These are phyloP conservation scores for Argyresthia albistria DNA, from an alignment of 2,888 invertebrate species.

Conservation along the genomic window DNA sequence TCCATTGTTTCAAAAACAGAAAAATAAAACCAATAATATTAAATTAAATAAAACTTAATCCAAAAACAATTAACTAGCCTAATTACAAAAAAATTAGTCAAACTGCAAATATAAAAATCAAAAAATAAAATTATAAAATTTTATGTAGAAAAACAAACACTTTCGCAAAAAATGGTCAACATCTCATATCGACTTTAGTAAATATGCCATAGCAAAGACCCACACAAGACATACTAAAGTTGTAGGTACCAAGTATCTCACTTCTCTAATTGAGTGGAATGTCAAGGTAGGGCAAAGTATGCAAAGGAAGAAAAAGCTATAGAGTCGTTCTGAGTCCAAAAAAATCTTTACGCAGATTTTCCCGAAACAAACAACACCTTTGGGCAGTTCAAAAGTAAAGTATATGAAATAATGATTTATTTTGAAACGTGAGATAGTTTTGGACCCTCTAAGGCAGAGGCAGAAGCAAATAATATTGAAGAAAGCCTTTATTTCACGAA, in stretches of 20 bases:
- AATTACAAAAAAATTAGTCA: not conserved
- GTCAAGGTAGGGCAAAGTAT: constrained; percentile 64
- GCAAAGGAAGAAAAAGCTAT: constrained; percentile 60
- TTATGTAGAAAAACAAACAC: too few species aligned
- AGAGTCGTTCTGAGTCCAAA: constrained; percentile 49
- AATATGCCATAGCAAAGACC: constrained; percentile 35
- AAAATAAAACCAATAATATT: not conserved
- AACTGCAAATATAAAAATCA: too few species aligned
- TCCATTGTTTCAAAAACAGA: not conserved
- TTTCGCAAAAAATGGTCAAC: constrained; percentile 18
- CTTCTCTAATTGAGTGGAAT: constrained; percentile 52
- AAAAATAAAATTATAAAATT: too few species aligned
- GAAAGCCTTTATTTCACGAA: not conserved
- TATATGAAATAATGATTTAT: constrained; percentile 36
- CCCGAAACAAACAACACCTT: constrained; percentile 53
- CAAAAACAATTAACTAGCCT: not conserved
- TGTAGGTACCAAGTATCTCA: constrained; percentile 43
- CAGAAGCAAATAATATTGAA: too few species aligned
- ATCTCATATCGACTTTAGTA: constrained; percentile 27
- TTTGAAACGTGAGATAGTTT: constrained; percentile 40
- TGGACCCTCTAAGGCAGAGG: constrained; percentile 41
- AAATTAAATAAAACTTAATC: not conserved
- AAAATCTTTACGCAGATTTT: constrained; percentile 29
- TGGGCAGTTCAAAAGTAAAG: constrained; percentile 37
- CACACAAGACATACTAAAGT: constrained; percentile 19